A percentile compares a stretch with the other conserved stretches of the same genome.
These are phyloP conservation scores for Dione juno DNA, from an alignment of 2,888 invertebrate genomes.

Conservation along the genomic window DNA sequence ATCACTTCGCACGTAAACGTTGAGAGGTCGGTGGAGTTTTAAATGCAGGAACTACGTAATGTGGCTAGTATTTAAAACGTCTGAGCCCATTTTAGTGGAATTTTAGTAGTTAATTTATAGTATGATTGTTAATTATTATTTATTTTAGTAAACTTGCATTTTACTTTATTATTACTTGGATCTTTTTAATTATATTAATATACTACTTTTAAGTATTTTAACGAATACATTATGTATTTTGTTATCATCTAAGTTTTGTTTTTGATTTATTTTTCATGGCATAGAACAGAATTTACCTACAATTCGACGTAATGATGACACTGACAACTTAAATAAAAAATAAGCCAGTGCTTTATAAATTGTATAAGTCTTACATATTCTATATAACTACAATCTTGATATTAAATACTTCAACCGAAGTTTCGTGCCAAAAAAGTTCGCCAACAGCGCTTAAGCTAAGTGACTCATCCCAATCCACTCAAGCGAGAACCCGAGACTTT, in stretches of 20 bases:
- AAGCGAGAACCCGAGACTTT: conserved; percentile 21
- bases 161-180: no score
- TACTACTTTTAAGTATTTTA: not conserved
- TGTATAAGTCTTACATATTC: not conserved
- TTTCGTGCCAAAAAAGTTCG: conserved; percentile 23
- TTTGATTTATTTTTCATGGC: no score
- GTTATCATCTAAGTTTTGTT: no score
- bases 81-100: not conserved
- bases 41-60: conserved; percentile 3
- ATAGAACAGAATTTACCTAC: not conserved
- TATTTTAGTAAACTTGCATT: no score
- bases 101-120: not conserved
- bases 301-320: not conserved
- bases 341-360: not conserved
- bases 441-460: conserved; percentile 27
- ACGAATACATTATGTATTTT: not conserved
- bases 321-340: not conserved
- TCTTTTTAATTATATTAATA: not conserved
- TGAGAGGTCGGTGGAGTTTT: conserved; percentile 15
- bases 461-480: conserved; percentile 27
- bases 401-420: conserved; percentile 20
- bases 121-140: not conserved
- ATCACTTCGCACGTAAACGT: conserved; percentile 27
- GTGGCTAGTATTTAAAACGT: not conserved
- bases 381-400: conserved; percentile 10